These are phyloP conservation scores for Stegophylla sp. DNA, from an alignment of 2,888 invertebrate species.

Conservation along the genomic window DNA sequence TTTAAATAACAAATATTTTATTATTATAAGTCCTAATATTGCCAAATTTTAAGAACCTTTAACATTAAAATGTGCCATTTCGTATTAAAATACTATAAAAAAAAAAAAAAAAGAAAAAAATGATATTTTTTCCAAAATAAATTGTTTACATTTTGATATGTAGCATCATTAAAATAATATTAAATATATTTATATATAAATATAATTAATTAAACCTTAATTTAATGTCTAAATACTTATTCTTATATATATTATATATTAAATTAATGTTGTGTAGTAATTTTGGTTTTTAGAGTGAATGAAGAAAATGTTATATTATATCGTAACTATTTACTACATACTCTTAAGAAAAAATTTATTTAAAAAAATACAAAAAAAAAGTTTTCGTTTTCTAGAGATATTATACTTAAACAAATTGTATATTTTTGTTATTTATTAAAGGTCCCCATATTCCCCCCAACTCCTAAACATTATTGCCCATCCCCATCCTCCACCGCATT, in stretches of 20 bases:
- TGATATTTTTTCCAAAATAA: constrained; percentile 53
- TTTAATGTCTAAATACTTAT: constrained; percentile 53
- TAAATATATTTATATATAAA: constrained; percentile 58
- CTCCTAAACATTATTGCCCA: constrained; percentile 36
- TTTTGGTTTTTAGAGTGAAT: constrained; percentile 59
- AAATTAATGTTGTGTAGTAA: constrained; percentile 58
- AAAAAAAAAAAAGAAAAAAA: constrained; percentile 38
- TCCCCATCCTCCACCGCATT: constrained; percentile 38
- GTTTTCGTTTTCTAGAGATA: constrained; percentile 59
- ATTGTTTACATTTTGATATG: constrained; percentile 59
- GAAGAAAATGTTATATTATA: constrained; percentile 58
- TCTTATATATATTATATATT: constrained; percentile 55
- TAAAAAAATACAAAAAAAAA: constrained; percentile 49
- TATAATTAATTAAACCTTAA: constrained; percentile 50
- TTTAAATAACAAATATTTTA: constrained; percentile 48
- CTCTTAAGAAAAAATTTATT: constrained; percentile 52
- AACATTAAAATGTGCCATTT: constrained; percentile 59
- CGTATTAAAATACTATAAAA: constrained; percentile 35
- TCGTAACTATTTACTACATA: constrained; percentile 58
- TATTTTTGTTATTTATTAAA: constrained; percentile 59
- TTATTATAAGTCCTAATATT: constrained; percentile 57
- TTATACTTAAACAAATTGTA: constrained; percentile 59
- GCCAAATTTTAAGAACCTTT: constrained; percentile 52
- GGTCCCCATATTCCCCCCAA: constrained; percentile 22
- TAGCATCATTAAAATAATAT: constrained; percentile 57